These are phyloP conservation scores for Lathronympha strigana DNA, from an alignment of 2,888 invertebrate genomes.

Conservation along the genomic window DNA sequence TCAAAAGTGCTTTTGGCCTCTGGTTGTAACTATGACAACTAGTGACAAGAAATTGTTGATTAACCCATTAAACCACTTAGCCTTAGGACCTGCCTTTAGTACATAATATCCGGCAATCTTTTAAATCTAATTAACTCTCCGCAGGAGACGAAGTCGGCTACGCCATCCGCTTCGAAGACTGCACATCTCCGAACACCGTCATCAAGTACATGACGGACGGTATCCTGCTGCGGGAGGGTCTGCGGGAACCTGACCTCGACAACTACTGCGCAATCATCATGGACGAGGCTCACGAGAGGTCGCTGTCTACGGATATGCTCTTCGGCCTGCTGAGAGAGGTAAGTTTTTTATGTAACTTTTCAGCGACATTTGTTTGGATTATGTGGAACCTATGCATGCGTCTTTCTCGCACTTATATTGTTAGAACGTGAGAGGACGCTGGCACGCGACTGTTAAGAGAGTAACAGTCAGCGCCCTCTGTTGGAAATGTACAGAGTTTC, in stretches of 20 bases:
- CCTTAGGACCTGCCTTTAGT: no score
- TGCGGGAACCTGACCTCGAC: conserved; percentile 98
- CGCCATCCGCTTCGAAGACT: conserved; percentile 99
- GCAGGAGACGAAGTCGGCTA: conserved; percentile 97
- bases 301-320: conserved; percentile 98
- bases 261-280: conserved; percentile 99
- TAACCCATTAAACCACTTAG: no score
- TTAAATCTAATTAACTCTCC: no score
- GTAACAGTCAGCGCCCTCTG: conserved; percentile 78
- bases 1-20: no score
- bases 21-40: no score
- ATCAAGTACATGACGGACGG: conserved; percentile 99
- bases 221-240: conserved; percentile 97
- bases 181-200: conserved; percentile 96
- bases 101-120: no score
- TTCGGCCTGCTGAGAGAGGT: conserved; percentile 98
- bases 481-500: background rate
- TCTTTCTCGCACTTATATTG: no score
- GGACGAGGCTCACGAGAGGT: conserved; percentile 99
- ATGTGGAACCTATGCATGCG: no score
- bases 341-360: no score
- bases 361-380: conserved; percentile 20
- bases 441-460: conserved; percentile 97
- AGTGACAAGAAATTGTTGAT: no score
- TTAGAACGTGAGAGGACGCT: conserved; percentile 99